Evolutionary conservation across 2,113 vertebrate species (phyloP).

Genomic region (Atherinomorus stipes): DNA sequence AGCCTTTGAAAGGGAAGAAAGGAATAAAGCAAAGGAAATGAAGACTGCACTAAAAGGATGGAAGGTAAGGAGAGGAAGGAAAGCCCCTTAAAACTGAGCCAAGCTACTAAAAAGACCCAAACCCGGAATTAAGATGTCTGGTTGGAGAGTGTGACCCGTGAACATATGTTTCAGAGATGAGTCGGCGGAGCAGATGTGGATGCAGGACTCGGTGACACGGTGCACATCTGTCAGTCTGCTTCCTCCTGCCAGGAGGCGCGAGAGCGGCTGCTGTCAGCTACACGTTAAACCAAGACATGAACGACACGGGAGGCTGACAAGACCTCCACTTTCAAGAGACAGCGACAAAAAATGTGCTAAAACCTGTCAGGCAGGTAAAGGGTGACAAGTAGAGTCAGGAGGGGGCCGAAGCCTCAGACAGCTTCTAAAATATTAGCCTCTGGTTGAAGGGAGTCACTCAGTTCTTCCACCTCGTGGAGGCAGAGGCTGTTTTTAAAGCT

Average conservation of each 20-base stretch:
- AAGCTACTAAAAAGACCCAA: background rate
- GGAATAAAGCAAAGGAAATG: background rate
- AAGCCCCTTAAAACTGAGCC: background rate
- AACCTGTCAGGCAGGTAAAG: conserved; percentile 15
- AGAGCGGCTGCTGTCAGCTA: conserved; percentile 26
- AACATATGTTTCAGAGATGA: background rate
- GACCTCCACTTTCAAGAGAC: conserved; percentile 51
- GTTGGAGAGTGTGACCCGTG: conserved; percentile 10
- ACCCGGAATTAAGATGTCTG: background rate
- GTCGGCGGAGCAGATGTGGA: conserved; percentile 4
- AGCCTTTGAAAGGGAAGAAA: background rate
- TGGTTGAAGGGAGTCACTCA: background rate
- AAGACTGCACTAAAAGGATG: too few relatives aligned
- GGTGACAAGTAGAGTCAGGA: conserved; percentile 4
- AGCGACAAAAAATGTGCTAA: conserved; percentile 23
- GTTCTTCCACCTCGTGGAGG: background rate
- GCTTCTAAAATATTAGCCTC: conserved; percentile 10
- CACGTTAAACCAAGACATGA: conserved; percentile 48
- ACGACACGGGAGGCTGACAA: conserved; percentile 41
- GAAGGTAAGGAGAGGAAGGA: too few relatives aligned
- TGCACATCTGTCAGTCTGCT: conserved; percentile 57
- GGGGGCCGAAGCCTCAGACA: conserved; percentile 6
- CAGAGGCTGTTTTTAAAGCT: conserved; percentile 11
- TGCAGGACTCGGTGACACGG: conserved; percentile 16
- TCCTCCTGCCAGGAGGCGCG: conserved; percentile 35